Evolutionary conservation across 2,888 invertebrate genomes (phyloP).

Genomic region (Biston betularia): DNA sequence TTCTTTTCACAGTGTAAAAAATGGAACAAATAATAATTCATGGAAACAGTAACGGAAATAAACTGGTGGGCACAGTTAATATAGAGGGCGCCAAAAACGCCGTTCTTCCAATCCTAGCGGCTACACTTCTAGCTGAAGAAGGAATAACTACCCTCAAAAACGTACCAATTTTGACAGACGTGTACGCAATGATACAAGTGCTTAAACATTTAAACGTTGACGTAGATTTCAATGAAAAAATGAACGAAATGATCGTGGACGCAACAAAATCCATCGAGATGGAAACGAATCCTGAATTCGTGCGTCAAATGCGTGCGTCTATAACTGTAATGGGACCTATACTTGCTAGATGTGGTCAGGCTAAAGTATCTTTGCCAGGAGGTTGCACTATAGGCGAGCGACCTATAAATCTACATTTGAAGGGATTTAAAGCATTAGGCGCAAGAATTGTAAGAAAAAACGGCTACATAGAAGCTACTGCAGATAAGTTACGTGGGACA

Average conservation of each 20-base stretch:
- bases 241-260: slow-evolving; percentile 29
- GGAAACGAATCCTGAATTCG: slow-evolving; percentile 20
- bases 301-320: slow-evolving; percentile 31
- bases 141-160: slow-evolving; percentile 29
- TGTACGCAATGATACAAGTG: slow-evolving; percentile 30
- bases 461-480: slow-evolving; percentile 27
- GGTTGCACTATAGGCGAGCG: slow-evolving; percentile 36
- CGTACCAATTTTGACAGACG: slow-evolving; percentile 36
- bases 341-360: slow-evolving; percentile 26
- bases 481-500: slow-evolving; percentile 20
- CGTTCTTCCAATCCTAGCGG: slow-evolving; percentile 32
- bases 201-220: slow-evolving; percentile 23
- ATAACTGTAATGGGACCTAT: slow-evolving; percentile 35
- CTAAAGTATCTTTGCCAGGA: slow-evolving; percentile 29
- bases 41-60: slow-evolving; percentile 26
- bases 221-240: slow-evolving; percentile 26
- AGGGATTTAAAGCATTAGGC: slow-evolving; percentile 36
- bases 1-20: neutral
- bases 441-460: slow-evolving; percentile 20
- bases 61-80: slow-evolving; percentile 29
- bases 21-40: slow-evolving; percentile 37
- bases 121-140: slow-evolving; percentile 29
- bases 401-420: slow-evolving; percentile 38
- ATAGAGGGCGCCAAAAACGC: slow-evolving; percentile 33
- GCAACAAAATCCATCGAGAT: neutral